These are phyloP conservation scores for Platerodrilus igneus DNA, from an alignment of 2,888 invertebrate genomes.

Conservation along the genomic window DNA sequence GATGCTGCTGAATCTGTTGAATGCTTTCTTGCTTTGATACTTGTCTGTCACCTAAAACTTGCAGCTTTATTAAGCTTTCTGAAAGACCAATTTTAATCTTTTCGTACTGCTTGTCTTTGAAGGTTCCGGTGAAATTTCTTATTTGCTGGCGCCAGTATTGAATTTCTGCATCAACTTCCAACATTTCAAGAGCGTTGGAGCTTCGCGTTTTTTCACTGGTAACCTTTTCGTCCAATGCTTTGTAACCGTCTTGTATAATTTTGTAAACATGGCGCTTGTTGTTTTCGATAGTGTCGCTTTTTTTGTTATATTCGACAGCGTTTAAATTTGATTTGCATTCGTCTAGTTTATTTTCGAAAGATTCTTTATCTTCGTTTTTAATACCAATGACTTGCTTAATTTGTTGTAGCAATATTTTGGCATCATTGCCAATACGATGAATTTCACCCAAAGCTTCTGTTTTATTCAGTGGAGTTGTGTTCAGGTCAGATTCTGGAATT, in stretches of 20 bases:
- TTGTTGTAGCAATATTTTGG: constrained; percentile 14
- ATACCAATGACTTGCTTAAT: constrained; percentile 10
- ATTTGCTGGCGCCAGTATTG: constrained; percentile 20
- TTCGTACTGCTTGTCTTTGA: constrained; percentile 15
- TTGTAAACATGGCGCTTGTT: constrained; percentile 12
- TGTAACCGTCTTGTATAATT: constrained; percentile 9
- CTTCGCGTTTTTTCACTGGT: constrained; percentile 8
- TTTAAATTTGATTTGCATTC: constrained; percentile 7
- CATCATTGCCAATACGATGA: constrained; percentile 13
- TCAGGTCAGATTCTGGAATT: constrained; percentile 10
- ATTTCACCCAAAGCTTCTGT: constrained; percentile 16
- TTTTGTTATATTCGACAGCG: constrained; percentile 11
- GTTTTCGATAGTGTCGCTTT: constrained; percentile 14
- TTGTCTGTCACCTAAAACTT: constrained; percentile 13
- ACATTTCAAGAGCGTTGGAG: constrained; percentile 15
- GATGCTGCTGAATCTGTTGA: constrained; percentile 17
- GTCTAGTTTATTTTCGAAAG: constrained; percentile 7
- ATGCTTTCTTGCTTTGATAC: constrained; percentile 16
- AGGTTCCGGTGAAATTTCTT: constrained; percentile 14
- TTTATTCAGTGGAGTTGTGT: too few species aligned
- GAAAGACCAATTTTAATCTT: constrained; percentile 16
- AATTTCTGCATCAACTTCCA: constrained; percentile 20
- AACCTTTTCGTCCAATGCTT: constrained; percentile 9
- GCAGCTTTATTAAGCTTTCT: constrained; percentile 14
- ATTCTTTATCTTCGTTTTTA: constrained; percentile 12